Conservation (phyloP, 2,888 invertebrate genomes). For the Octonoba sinensis region DNA sequence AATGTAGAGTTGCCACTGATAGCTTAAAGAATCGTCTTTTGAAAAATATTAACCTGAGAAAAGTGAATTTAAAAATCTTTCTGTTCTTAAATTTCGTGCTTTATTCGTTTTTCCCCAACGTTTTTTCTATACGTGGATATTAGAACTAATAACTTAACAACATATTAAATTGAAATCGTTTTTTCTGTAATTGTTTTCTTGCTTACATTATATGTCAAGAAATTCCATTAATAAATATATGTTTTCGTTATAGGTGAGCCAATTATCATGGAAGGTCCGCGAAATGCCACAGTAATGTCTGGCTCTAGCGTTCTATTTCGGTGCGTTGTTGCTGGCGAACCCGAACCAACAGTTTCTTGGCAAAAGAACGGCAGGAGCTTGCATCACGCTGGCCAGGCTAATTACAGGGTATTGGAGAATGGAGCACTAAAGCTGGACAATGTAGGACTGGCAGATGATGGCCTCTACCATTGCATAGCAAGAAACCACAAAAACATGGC, state of each 20-base stretch:
- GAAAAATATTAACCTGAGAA: no score
- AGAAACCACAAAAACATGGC: conserved; percentile 65
- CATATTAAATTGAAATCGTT: no score
- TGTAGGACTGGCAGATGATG: conserved; percentile 65
- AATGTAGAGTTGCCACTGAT: no score
- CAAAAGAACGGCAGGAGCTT: conserved; percentile 64
- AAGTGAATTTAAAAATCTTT: no score
- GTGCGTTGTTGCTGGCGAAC: conserved; percentile 60
- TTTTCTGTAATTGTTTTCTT: no score
- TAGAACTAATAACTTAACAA: no score
- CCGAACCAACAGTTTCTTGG: conserved; percentile 63
- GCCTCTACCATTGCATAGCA: conserved; percentile 66
- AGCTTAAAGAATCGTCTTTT: no score
- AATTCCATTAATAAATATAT: not conserved
- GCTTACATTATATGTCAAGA: no score
- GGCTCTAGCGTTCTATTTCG: conserved; percentile 64
- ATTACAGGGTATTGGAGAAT: conserved; percentile 49
- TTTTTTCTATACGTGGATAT: no score
- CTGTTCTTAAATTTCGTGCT: no score
- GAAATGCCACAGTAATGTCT: conserved; percentile 61
- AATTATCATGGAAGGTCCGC: conserved; percentile 58
- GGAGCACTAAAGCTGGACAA: conserved; percentile 63
- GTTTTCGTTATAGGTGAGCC: conserved; percentile 48
- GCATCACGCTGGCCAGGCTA: conserved; percentile 61
- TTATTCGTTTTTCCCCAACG: no score